Conservation (phyloP, 2,113 vertebrate species). For the Chamaea fasciata region DNA sequence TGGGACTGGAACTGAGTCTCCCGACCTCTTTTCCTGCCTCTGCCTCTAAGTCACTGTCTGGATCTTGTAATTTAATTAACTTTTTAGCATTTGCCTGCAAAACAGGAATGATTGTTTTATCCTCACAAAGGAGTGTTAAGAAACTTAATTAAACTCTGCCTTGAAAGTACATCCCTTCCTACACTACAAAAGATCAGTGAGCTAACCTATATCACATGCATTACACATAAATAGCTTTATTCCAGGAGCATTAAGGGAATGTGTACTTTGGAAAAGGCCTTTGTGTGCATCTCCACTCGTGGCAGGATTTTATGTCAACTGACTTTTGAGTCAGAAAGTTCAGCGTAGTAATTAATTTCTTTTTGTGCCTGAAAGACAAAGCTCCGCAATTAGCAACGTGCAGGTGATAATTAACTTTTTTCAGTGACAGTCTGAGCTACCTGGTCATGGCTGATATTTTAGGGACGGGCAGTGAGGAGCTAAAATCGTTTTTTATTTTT, state of each 20-base stretch:
- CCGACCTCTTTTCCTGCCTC: neutral
- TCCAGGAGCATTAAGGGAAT: neutral
- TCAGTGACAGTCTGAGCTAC: neutral
- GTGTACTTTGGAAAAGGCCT: neutral
- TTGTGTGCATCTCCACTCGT: neutral
- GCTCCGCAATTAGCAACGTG: neutral
- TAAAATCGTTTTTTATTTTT: neutral
- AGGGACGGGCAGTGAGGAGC: neutral
- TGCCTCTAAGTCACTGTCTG: neutral
- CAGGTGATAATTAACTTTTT: neutral
- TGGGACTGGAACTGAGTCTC: neutral
- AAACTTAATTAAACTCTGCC: conserved; percentile 9
- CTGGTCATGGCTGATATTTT: neutral
- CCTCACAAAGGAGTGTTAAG: neutral
- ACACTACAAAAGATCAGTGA: neutral
- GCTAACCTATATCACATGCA: neutral
- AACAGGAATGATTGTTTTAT: conserved; percentile 21
- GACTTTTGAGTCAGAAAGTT: neutral
- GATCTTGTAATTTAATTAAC: conserved; percentile 11
- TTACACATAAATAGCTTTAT: neutral
- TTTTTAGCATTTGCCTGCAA: conserved; percentile 3
- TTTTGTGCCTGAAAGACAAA: neutral
- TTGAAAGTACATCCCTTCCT: conserved; percentile 5
- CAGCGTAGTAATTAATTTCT: neutral
- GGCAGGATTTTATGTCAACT: neutral